These are phyloP conservation scores for Rhinatrema bivittatum DNA, from an alignment of 2,797 vertebrate species.

Conservation along the genomic window DNA sequence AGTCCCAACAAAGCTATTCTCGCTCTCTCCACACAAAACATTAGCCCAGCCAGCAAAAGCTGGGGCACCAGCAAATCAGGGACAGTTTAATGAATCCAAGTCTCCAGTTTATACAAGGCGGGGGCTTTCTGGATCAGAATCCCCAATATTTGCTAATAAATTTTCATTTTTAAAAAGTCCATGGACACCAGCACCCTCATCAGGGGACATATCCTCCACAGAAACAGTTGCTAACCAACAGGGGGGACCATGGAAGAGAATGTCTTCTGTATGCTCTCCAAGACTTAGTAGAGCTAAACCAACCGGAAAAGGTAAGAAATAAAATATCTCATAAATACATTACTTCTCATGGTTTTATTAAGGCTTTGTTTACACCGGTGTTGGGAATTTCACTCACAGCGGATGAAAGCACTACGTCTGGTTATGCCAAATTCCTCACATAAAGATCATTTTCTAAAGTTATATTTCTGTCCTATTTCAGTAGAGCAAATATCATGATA, in stretches of 20 bases:
- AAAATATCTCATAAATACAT: too few species aligned
- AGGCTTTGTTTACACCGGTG: too few species aligned
- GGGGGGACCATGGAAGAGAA: slow-evolving; percentile 31
- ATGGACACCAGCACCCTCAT: accelerated
- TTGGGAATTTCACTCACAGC: too few species aligned
- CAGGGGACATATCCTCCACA: not conserved
- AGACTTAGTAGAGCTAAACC: slow-evolving; percentile 28
- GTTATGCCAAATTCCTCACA: too few species aligned
- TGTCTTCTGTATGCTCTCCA: slow-evolving; percentile 35
- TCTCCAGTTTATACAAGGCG: not conserved
- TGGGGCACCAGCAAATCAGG: not conserved
- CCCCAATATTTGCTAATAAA: slow-evolving; percentile 20
- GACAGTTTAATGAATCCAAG: not conserved
- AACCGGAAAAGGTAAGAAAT: slow-evolving; percentile 45
- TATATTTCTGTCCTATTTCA: too few species aligned
- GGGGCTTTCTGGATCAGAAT: not conserved
- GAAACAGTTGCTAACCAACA: slow-evolving; percentile 28
- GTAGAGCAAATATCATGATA: too few species aligned
- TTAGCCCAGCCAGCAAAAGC: not conserved
- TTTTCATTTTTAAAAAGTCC: slow-evolving; percentile 48
- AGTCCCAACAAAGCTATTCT: not conserved
- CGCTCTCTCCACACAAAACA: not conserved
- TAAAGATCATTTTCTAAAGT: too few species aligned
- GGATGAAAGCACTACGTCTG: too few species aligned
- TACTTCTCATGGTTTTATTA: too few species aligned